Evolutionary conservation across 2,888 invertebrate genomes (phyloP).

Genomic region (Diachrysia chrysitis): DNA sequence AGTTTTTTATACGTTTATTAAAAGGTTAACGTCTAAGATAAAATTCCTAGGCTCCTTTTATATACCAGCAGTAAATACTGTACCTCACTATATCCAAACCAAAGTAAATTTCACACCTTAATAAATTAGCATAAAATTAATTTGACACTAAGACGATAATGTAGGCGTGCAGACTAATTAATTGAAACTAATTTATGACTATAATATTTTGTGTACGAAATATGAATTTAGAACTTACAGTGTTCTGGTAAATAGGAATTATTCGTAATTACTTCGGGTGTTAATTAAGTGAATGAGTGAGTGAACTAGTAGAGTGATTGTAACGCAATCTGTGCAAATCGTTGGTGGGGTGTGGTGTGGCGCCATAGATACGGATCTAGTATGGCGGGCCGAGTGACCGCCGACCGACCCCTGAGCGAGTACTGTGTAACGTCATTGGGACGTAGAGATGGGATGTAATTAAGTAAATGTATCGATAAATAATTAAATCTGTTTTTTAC

Average conservation of each 20-base stretch:
- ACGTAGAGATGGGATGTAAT: slow-evolving; percentile 21
- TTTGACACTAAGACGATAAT: slow-evolving; percentile 29
- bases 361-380: slow-evolving; percentile 84
- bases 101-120: slow-evolving; percentile 22
- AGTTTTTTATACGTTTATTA: not conserved
- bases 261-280: slow-evolving; percentile 50
- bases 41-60: not conserved
- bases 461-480: not conserved
- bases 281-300: slow-evolving; percentile 77
- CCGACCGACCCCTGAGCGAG: slow-evolving; percentile 76
- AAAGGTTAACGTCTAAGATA: not conserved
- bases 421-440: slow-evolving; percentile 69
- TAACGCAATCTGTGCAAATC: slow-evolving; percentile 79
- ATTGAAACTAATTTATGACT: slow-evolving; percentile 39
- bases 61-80: not conserved
- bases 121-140: slow-evolving; percentile 34
- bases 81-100: not conserved
- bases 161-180: slow-evolving; percentile 47
- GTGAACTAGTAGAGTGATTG: slow-evolving; percentile 71
- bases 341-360: slow-evolving; percentile 65
- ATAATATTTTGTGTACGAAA: slow-evolving; percentile 40
- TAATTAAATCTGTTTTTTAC: not conserved
- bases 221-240: slow-evolving; percentile 43
- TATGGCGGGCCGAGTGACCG: slow-evolving; percentile 79
- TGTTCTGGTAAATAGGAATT: slow-evolving; percentile 48